Percentiles rank a stretch among this genome's conserved stretches.
These are phyloP conservation scores for Cryptocephalus primarius DNA, from an alignment of 2,888 invertebrate species.

Conservation along the genomic window DNA sequence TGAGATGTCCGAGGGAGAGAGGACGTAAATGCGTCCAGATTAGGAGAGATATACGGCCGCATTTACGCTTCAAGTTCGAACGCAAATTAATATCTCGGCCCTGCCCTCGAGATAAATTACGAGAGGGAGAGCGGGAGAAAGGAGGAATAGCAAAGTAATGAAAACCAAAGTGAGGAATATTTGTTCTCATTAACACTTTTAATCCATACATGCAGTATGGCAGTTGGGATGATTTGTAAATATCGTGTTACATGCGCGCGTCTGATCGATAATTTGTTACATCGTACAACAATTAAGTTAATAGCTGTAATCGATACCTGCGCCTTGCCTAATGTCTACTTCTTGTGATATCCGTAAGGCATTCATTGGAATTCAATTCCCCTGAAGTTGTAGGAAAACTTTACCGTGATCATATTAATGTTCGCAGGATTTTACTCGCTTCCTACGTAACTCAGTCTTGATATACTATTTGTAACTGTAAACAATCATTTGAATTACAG, in stretches of 20 bases:
- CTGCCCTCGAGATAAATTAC: background rate
- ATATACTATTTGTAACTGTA: too few species aligned
- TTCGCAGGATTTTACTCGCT: too few species aligned
- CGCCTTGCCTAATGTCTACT: too few species aligned
- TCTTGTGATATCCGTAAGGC: too few species aligned
- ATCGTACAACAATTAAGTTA: too few species aligned
- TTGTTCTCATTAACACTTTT: background rate
- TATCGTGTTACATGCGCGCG: background rate
- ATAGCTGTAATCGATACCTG: too few species aligned
- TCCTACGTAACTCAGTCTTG: too few species aligned
- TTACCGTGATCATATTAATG: too few species aligned
- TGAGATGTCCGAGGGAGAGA: slow-evolving; percentile 20
- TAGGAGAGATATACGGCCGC: slow-evolving; percentile 24
- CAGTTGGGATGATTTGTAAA: background rate
- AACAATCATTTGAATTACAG: too few species aligned
- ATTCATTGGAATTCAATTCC: too few species aligned
- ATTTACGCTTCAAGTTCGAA: slow-evolving; percentile 18
- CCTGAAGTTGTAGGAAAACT: too few species aligned
- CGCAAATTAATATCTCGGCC: slow-evolving; percentile 7
- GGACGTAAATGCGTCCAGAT: slow-evolving; percentile 27
- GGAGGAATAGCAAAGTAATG: background rate
- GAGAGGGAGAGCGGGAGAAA: background rate
- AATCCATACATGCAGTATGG: background rate
- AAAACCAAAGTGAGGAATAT: background rate
- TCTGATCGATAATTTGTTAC: too few species aligned